Conservation (phyloP, 2,113 vertebrate genomes). For the Oreotrochilus melanogaster region DNA sequence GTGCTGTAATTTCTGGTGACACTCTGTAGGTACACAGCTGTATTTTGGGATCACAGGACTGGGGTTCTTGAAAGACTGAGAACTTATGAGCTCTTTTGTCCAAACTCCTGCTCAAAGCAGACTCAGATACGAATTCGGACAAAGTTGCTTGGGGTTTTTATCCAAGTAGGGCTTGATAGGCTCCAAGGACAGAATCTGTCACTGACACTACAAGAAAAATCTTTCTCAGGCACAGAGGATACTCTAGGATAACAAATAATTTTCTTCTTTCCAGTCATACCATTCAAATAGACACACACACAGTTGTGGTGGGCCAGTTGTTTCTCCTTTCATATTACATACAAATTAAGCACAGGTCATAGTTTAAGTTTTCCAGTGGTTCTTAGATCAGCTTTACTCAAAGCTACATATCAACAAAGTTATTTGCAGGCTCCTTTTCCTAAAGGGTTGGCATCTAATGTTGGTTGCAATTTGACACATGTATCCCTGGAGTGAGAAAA, state of each 20-base stretch:
- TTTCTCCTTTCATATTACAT: background rate
- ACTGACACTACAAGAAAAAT: background rate
- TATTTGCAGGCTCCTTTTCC: background rate
- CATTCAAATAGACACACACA: background rate
- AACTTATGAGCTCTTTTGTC: background rate
- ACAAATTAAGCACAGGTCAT: background rate
- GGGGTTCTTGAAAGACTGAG: background rate
- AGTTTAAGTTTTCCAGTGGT: background rate
- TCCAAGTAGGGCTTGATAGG: background rate
- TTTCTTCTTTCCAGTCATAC: background rate
- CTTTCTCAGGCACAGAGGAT: background rate
- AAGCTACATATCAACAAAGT: background rate
- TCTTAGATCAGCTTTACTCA: background rate
- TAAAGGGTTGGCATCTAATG: background rate
- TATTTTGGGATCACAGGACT: background rate
- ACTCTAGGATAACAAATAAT: background rate
- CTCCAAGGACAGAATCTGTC: background rate
- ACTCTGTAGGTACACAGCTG: background rate
- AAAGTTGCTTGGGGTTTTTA: background rate
- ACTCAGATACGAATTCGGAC: background rate
- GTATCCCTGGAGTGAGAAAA: background rate
- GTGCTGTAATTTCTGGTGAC: background rate
- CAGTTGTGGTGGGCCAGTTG: rapidly evolving
- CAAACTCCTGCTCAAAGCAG: background rate
- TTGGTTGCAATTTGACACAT: background rate